Base-by-base conservation (phyloP, 2,797 vertebrate genomes). In the Betta splendens region DNA sequence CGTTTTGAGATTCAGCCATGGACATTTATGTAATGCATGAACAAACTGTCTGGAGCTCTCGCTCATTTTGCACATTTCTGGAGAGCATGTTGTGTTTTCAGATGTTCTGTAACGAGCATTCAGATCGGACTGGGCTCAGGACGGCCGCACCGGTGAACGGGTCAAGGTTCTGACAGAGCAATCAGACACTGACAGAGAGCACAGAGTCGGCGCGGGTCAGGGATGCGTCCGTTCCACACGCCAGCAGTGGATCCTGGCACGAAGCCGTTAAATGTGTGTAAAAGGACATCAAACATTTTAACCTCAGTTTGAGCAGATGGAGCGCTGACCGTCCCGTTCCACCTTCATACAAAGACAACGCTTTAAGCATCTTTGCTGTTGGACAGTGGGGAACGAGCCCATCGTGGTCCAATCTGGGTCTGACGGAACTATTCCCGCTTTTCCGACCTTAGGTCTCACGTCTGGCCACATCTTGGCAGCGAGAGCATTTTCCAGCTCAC, bases 401-500 rank as follows among this genome's bases (percentile, higher is more conserved):
- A 33, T 9, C 4, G n/a, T 32, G 29, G 10, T 36, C 45, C 13
- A 21, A 29, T 45, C n/a, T 45, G 22, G 39, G n/a, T 59, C 31
- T 8, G 39, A 75, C 56, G 52, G 32, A 44, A 38, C 45, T 33
- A 28, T 42, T 59, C 32, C 26, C 25, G 59, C 8, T 52, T 60
- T 31, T 66, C 51, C 40, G 57, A 65, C 44, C 29, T 53, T 20
- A 55, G 31, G 60, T 60, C 29, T 47, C 28, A 46, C 48, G 52
- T 49, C 25, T 13, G 47, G 69, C 56, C 66, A 68, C 36, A 62
- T 37, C 42, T 72, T 76, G 83, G 86, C 83, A 77, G 21, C 17
- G 1, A 23, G 28, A 70, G 52, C 64, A 39, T 80, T 88, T 88
- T 82, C 79, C 83, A 77, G 63, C 61, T 79, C 58, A 7, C 68